Base-by-base conservation (phyloP, 2,797 vertebrate genomes). In the Danio kyathit region DNA sequence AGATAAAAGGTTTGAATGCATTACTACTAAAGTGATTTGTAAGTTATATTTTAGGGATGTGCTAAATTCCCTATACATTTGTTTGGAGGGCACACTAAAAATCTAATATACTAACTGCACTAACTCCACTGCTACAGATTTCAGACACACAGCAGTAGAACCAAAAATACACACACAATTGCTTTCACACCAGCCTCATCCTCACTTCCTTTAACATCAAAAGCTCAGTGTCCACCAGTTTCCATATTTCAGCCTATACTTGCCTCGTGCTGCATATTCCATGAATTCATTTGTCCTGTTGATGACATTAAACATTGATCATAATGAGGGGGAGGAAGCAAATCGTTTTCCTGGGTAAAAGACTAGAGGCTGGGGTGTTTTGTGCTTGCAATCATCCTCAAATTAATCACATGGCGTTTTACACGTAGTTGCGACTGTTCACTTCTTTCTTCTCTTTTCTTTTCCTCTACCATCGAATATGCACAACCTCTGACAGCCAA, bases 281-380 rank as follows among this genome's bases (percentile, higher is more conserved):
- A 56, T 82, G 70, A 54, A 63, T 79, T 70, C 43, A 75, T 81
- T 79, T 76, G 51, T 76, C 41, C 46, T 80, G 66, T 80, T 85
- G 61, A 76, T 19, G 51, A 71, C 67, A 85, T 72, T 72, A 76
- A 79, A 74, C 65, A 73, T 82, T 73, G 10, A 85, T 67, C 40
- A 52, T 63, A 43, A 43, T 74, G 76, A 83, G 69, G 43, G 38
- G 77, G 64, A 44, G 52, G 41, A 70, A 67, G 48, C 51, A 48
- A 48, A 63, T 70, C 40, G 40, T 74, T 79, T 76, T 79, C 75
- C 10, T 40, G 63, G 43, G 61, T 63, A 64, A 29, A 49, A 19
- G 54, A 60, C 56, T 46, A 16, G 56, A n/a, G 65, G 48, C 66
- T 54, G 29, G 48, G 60, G 63, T 19, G 49, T 56, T 79, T 79